Evolutionary conservation across 2,888 invertebrate genomes (phyloP).

Genomic region (Temnothorax unifasciatus): DNA sequence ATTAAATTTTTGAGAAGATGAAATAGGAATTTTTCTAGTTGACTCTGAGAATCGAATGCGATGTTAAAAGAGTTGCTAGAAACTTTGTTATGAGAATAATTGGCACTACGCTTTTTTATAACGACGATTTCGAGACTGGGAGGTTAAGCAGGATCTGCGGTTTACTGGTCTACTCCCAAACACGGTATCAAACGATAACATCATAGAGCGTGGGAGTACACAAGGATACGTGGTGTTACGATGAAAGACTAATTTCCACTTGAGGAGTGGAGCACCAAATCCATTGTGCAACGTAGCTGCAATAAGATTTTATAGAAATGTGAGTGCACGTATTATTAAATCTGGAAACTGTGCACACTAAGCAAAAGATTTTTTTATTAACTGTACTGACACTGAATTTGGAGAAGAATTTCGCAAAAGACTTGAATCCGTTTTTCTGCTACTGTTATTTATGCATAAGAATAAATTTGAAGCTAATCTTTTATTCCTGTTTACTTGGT

Average conservation of each 20-base stretch:
- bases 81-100: not conserved
- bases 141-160: not conserved
- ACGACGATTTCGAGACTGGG: not conserved
- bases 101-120: not conserved
- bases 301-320: conserved; percentile 8
- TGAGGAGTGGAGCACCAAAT: not conserved
- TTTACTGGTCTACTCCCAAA: not conserved
- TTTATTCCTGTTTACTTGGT: not conserved
- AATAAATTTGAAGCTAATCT: not conserved
- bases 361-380: not conserved
- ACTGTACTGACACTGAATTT: not conserved
- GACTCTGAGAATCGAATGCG: not conserved
- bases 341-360: not conserved
- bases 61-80: not conserved
- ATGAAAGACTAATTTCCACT: not conserved
- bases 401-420: not conserved
- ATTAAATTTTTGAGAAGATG: not conserved
- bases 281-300: not conserved
- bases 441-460: not conserved
- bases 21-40: not conserved
- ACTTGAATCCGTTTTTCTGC: not conserved
- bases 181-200: conserved; percentile 24
- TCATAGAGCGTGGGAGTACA: conserved; percentile 12
- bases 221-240: not conserved
- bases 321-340: not conserved